phyloP scores from a whole-genome alignment of 1,140 invertebrate genomes.

The Hyphantria cunea region DNA sequence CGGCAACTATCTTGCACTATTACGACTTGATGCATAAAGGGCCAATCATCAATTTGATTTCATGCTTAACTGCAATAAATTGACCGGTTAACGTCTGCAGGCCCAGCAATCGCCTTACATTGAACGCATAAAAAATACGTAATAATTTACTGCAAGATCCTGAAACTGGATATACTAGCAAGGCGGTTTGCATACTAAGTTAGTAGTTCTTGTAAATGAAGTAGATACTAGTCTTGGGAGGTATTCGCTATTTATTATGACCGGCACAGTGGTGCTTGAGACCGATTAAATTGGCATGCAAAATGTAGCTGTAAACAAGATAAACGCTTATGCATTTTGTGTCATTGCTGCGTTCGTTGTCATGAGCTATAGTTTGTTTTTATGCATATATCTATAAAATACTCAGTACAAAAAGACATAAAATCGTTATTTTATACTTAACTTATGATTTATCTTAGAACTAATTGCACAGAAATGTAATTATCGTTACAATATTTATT shows the following conservation, averaged over 20 bases:
- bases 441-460: not conserved
- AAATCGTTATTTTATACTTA: not conserved
- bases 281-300: not conserved
- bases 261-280: not conserved
- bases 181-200: conserved; percentile 22
- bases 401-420: not conserved
- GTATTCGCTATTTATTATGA: conserved; percentile 8
- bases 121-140: conserved; percentile 4
- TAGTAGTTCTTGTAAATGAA: conserved; percentile 5
- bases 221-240: conserved; percentile 4
- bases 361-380: too few species aligned
- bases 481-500: conserved; percentile 9
- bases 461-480: not conserved
- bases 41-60: conserved; percentile 47
- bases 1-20: conserved; percentile 32
- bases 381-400: not conserved
- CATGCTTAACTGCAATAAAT: conserved; percentile 17
- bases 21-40: conserved; percentile 24
- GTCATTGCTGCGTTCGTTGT: too few species aligned
- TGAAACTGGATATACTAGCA: conserved; percentile 19
- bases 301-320: not conserved
- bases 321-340: too few species aligned
- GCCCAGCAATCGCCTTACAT: conserved; percentile 10
- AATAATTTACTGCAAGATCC: conserved; percentile 27
- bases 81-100: conserved; percentile 8